Base-by-base conservation (phyloP, 2,888 invertebrate species). In the Microctonus aethiopoides region DNA sequence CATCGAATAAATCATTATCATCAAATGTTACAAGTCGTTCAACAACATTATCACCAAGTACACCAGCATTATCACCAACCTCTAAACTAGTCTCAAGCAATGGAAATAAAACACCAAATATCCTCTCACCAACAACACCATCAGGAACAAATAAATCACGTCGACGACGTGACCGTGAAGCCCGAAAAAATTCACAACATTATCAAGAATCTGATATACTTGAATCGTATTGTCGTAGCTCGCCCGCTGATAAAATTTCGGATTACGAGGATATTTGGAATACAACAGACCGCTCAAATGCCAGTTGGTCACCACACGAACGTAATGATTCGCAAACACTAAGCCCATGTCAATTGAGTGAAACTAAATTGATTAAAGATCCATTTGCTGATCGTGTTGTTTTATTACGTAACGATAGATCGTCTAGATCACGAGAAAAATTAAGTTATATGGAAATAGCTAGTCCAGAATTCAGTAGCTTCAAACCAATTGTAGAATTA, bases 211-310 rank as follows among this genome's bases (percentile, higher is more conserved):
- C 94, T 20, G 94, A 95, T 83, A 95, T 95, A 72, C 88, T 95
- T 75, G 95, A 95, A 86, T 94, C 95, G 66, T 96, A 96, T 82
- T 96, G 94, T 83, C 90, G 94, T 78, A 96, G 96, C 86, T 94
- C 94, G 1, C 89, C 97, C 36, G 93, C 94, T 73, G 97, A 97
- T 84, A 97, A 97, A 88, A 93, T 95, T 57, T 96, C 96, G 79
- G 97, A 97, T 87, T 97, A 97, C 83, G 97, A 97, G 88, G 97
- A 97, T 84, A 93, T 97, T 78, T 97, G 97, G 97, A 86, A 86
- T 66, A 83, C 86, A 11, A 86, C 85, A n/a, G 86, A 86, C 34
- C 84, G 84, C 54, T 85, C 86, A 56, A 86, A 84, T 67, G 83
- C 81, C 24, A 84, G 83, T 11, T 85, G 85, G 84, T 84, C 83